Base-by-base conservation (phyloP, 2,113 vertebrate species). In the Ophiodon elongatus region DNA sequence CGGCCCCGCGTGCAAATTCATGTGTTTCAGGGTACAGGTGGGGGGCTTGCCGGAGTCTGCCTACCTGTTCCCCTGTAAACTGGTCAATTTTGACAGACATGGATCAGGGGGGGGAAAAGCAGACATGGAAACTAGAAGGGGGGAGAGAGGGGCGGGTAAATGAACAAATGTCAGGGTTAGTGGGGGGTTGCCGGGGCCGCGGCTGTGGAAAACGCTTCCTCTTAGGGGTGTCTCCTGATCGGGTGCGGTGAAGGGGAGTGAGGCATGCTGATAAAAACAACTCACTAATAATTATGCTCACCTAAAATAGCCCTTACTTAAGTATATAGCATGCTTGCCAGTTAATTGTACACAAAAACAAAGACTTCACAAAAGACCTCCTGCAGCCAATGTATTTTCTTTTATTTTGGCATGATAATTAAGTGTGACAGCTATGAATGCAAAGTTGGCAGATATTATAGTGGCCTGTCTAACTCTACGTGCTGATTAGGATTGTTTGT, bases 221-320 rank as follows among this genome's bases (percentile, higher is more conserved):
- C 89, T 88, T 88, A 87, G 94, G 93, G 93, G 94, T 91, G 89
- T 89, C 90, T 88, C 64, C 84, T 92, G 81, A 87, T 85, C 77
- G 84, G 89, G 92, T 71, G 79, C 78, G 62, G 73, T 71, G 90
- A 94, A 94, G 90, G 92, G 93, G 93, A 93, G 93, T 93, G 84
- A 94, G 75, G 82, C 93, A 92, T 94, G 93, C 95, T 92, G 94
- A 94, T 94, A 95, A 92, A 93, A 93, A 95, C 94, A 94, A 92
- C 94, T 94, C 93, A 90, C 92, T 85, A 93, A 92, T 93, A 95
- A 95, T 95, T 95, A 95, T 92, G 83, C 80, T 84, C 69, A 87
- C 93, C 93, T 86, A 92, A 94, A 95, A 95, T 95, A 95, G 92
- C 88, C 88, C 82, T 82, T 87, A 86, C 87, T 94, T 92, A 94